Evolutionary conservation across 1,140 invertebrate genomes (phyloP).

Genomic region (Triops longicaudatus): DNA sequence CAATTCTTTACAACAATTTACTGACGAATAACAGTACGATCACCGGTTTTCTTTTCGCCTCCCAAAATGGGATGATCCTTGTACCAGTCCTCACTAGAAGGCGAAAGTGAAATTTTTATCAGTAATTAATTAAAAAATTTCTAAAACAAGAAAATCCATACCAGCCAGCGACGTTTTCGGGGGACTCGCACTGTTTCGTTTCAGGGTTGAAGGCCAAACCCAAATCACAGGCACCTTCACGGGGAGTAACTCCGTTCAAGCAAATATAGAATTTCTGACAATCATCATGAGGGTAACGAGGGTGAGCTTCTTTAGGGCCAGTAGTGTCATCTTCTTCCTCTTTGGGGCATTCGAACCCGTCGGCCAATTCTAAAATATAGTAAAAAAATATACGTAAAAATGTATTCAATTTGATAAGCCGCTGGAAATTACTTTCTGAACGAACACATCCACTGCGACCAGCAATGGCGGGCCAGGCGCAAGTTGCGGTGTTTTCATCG

Average conservation of each 20-base stretch:
- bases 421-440: constrained; percentile 37
- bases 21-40: constrained; percentile 19
- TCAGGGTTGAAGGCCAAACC: constrained; percentile 81
- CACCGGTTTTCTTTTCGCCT: constrained; percentile 29
- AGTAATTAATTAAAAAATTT: not conserved
- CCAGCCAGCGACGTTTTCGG: constrained; percentile 81
- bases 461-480: constrained; percentile 76
- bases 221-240: constrained; percentile 71
- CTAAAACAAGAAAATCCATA: constrained; percentile 40
- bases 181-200: constrained; percentile 67
- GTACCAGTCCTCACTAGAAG: constrained; percentile 74
- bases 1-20: not conserved
- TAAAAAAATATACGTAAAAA: not conserved
- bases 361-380: constrained; percentile 49
- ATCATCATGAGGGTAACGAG: constrained; percentile 75
- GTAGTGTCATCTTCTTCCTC: constrained; percentile 18
- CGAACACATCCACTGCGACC: constrained; percentile 59
- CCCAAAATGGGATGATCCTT: constrained; percentile 50
- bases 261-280: constrained; percentile 86
- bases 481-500: constrained; percentile 74
- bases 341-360: constrained; percentile 68
- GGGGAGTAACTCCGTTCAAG: constrained; percentile 70
- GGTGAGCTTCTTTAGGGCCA: constrained; percentile 59
- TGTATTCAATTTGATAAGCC: no score
- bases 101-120: constrained; percentile 21